Conservation (phyloP, 2,888 invertebrate species). For the Temnothorax unifasciatus region DNA sequence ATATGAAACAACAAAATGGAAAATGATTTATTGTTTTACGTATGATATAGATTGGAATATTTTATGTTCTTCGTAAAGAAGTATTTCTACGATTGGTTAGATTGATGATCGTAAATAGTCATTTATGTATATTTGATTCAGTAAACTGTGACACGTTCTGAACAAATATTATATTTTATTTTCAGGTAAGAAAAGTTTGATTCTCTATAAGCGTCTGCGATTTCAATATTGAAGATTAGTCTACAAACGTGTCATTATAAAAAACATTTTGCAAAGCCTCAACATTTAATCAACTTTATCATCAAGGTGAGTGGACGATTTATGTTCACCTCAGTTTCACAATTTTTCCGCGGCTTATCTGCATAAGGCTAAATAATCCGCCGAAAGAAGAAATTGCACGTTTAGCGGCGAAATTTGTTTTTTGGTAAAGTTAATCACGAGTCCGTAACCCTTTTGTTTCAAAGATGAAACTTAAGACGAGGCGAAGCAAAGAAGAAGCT, state of each 20-base stretch:
- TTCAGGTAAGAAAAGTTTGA: neutral
- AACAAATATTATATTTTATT: neutral
- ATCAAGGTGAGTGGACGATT: neutral
- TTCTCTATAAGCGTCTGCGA: neutral
- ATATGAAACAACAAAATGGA: neutral
- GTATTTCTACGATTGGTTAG: neutral
- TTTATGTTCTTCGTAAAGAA: neutral
- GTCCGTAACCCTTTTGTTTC: constrained; percentile 25
- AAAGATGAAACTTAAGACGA: constrained; percentile 40
- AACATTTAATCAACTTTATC: constrained; percentile 20
- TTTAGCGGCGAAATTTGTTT: constrained; percentile 32
- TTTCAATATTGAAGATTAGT: neutral
- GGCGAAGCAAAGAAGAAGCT: neutral
- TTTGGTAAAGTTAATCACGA: constrained; percentile 38
- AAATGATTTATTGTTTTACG: constrained; percentile 15
- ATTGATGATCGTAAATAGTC: neutral
- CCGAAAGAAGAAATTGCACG: constrained; percentile 1
- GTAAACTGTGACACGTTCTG: neutral
- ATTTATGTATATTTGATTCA: constrained; percentile 1
- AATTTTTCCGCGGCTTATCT: constrained; percentile 5
- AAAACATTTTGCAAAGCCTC: neutral
- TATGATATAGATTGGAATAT: neutral
- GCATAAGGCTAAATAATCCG: constrained; percentile 1
- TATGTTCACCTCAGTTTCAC: constrained; percentile 3
- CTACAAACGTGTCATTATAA: neutral